These are phyloP conservation scores for Menidia beryllina DNA, from an alignment of 2,113 vertebrate genomes.

Conservation along the genomic window DNA sequence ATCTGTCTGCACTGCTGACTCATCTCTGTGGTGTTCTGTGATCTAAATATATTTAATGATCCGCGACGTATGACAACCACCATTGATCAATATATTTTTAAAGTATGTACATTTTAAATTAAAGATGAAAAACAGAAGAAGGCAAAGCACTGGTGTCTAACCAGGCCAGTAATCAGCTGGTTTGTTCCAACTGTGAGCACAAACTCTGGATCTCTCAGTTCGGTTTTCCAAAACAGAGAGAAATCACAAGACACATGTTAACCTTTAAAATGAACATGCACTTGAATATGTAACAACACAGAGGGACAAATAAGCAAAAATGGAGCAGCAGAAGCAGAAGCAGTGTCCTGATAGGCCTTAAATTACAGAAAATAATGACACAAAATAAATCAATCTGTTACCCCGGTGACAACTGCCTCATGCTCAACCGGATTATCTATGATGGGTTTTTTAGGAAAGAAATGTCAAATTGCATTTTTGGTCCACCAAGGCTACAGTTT, in stretches of 20 bases:
- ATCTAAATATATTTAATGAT: constrained; percentile 38
- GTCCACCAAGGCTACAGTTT: constrained; percentile 56
- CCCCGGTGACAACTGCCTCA: constrained; percentile 86
- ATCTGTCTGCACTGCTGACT: constrained; percentile 31
- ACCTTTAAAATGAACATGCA: background rate
- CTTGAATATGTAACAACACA: constrained; percentile 4
- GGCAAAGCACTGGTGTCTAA: constrained; percentile 43
- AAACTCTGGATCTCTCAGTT: constrained; percentile 32
- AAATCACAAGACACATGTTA: constrained; percentile 15
- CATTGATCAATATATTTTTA: constrained; percentile 47
- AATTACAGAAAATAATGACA: constrained; percentile 36
- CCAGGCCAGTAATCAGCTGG: constrained; percentile 69
- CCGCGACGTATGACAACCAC: constrained; percentile 28
- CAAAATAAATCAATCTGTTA: constrained; percentile 76
- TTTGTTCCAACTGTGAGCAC: constrained; percentile 60
- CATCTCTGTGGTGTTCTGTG: constrained; percentile 28
- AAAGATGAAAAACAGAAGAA: constrained; percentile 18
- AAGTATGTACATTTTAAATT: constrained; percentile 26
- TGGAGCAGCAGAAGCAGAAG: constrained; percentile 2
- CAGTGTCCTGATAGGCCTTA: constrained; percentile 5
- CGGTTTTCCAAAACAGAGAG: constrained; percentile 49
- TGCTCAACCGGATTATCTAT: constrained; percentile 82
- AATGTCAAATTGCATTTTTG: constrained; percentile 89
- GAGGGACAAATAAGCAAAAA: constrained; percentile 18
- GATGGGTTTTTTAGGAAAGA: constrained; percentile 73